Percentiles rank a stretch among this genome's conserved stretches.
phyloP scores from a whole-genome alignment of 2,888 invertebrate genomes.

The Dicranocentrus wangi region DNA sequence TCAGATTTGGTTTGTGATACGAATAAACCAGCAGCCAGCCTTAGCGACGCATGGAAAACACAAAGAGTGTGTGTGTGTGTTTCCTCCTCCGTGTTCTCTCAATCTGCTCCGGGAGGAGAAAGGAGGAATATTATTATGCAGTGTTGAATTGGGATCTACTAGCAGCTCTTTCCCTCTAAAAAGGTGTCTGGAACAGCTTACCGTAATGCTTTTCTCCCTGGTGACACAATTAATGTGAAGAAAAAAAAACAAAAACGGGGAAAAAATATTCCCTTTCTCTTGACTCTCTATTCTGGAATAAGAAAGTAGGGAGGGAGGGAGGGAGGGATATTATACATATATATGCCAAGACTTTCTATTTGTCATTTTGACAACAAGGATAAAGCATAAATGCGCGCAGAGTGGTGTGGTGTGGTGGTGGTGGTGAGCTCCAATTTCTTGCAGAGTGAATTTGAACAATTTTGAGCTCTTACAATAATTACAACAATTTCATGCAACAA shows the following conservation, averaged over 20 bases:
- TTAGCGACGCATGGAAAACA: too few relatives aligned
- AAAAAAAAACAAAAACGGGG: neutral
- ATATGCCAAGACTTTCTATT: too few relatives aligned
- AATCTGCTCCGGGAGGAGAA: neutral
- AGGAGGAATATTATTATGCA: neutral
- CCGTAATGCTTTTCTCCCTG: conserved; percentile 18
- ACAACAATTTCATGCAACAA: conserved; percentile 33
- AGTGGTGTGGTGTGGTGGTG: too few relatives aligned
- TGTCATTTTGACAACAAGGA: neutral
- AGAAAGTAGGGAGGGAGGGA: neutral
- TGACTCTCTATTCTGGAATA: neutral
- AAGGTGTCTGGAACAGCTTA: conserved; percentile 11
- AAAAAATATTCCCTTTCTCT: neutral
- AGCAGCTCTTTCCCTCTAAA: neutral
- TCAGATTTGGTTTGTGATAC: too few relatives aligned
- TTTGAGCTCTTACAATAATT: conserved; percentile 35
- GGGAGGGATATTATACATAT: too few relatives aligned
- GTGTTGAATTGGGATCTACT: neutral
- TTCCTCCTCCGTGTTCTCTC: conserved; percentile 1
- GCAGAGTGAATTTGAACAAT: too few relatives aligned
- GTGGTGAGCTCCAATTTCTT: too few relatives aligned
- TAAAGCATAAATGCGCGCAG: neutral
- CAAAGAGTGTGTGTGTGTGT: neutral
- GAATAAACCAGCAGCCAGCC: too few relatives aligned
- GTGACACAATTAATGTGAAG: conserved; percentile 25